These are phyloP conservation scores for Siniperca obscura DNA, from an alignment of 2,797 vertebrate species.

Conservation along the genomic window DNA sequence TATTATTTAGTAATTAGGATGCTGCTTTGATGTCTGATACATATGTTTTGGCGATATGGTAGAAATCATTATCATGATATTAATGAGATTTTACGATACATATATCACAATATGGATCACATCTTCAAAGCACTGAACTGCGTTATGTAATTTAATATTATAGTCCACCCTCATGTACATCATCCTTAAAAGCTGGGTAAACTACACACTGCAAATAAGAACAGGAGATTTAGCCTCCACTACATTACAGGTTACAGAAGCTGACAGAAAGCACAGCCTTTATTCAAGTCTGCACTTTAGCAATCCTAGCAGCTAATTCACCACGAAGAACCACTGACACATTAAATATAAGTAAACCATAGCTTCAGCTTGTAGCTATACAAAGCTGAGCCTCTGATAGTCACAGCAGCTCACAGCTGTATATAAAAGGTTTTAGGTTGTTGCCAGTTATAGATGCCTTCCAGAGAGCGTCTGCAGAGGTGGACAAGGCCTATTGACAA, in stretches of 20 bases:
- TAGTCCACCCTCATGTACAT: background rate
- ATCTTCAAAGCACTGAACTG: too few species aligned
- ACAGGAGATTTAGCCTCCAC: background rate
- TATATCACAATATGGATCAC: background rate
- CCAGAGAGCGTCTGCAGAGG: conserved; percentile 39
- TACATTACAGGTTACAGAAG: background rate
- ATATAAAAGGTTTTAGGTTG: conserved; percentile 39
- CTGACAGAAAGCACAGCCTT: conserved; percentile 16
- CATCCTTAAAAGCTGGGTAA: background rate
- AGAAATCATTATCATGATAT: background rate
- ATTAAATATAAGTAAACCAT: conserved; percentile 31
- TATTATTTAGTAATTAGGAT: background rate
- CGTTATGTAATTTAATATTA: background rate
- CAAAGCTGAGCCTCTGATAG: conserved; percentile 31
- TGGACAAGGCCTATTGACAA: conserved; percentile 64
- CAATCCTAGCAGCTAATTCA: conserved; percentile 24
- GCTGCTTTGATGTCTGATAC: background rate
- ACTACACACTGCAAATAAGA: background rate
- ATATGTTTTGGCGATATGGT: background rate
- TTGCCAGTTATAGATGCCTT: conserved; percentile 30
- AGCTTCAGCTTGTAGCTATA: conserved; percentile 21
- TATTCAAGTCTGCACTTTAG: conserved; percentile 9
- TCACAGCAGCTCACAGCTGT: conserved; percentile 36
- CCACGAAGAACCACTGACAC: conserved; percentile 35
- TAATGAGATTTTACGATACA: background rate